These are phyloP conservation scores for Anoplolepis gracilipes DNA, from an alignment of 1,140 invertebrate species.

Conservation along the genomic window DNA sequence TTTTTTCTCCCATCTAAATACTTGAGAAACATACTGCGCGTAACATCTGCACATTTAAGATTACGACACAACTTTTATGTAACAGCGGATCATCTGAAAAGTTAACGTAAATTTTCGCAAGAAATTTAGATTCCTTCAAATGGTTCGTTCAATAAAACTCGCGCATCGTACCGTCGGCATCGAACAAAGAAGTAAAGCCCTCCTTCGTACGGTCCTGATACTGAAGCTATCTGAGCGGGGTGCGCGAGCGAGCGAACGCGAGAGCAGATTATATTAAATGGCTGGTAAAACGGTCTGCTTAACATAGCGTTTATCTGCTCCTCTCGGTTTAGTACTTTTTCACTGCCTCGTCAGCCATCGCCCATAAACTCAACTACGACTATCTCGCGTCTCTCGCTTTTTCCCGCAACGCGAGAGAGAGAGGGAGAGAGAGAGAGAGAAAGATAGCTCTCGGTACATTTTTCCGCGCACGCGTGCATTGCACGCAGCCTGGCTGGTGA, in stretches of 20 bases:
- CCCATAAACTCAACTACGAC: constrained; percentile 82
- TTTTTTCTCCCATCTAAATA: neutral
- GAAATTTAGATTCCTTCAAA: neutral
- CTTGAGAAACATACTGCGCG: neutral
- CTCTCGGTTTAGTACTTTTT: constrained; percentile 86
- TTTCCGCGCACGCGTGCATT: constrained; percentile 56
- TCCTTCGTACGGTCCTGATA: constrained; percentile 66
- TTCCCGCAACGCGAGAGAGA: neutral
- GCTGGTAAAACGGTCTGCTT: constrained; percentile 85
- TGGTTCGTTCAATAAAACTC: constrained; percentile 20
- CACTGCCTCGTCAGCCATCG: constrained; percentile 86
- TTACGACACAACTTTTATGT: neutral
- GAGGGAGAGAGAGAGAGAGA: neutral
- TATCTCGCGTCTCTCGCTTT: constrained; percentile 59
- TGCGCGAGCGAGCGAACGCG: constrained; percentile 55
- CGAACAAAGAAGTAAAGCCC: constrained; percentile 19
- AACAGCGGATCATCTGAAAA: neutral
- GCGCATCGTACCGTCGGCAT: constrained; percentile 7
- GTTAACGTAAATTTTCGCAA: neutral
- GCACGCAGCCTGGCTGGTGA: constrained; percentile 4
- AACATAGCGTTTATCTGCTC: constrained; percentile 86
- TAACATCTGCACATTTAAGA: neutral
- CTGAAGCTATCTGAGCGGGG: constrained; percentile 74
- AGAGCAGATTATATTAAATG: constrained; percentile 86
- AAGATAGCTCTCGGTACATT: constrained; percentile 62